Base-by-base conservation (phyloP, 1,140 invertebrate genomes). In the Holcopasites calliopsidis region DNA sequence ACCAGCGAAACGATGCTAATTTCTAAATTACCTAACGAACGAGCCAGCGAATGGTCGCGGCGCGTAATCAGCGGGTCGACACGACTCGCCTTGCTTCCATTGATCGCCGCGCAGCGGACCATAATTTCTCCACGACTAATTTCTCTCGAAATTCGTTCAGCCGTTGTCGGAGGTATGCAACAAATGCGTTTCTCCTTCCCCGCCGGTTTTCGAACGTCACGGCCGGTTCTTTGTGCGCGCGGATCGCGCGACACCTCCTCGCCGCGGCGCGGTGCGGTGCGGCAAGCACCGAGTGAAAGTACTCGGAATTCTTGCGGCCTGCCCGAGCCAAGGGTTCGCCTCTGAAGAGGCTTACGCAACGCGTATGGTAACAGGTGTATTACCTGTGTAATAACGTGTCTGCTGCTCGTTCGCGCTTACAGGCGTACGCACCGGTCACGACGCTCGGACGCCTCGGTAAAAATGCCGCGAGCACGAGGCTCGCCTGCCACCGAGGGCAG, bases 361-460 rank as follows among this genome's bases (percentile, higher is more conserved):
- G 62, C 71, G 76, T 86, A 85, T 72, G 79, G 84, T 86, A 90
- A 89, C 89, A 90, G 89, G 89, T 90, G 88, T 82, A 89, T 88
- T 88, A 82, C 76, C 85, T 85, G 85, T 85, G 86, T 85, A 87
- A 86, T 82, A 85, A 82, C 80, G 82, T 76, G 72, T 76, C 60
- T 60, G 54, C 5, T 57, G 50, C 64, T 60, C 77, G 60, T 70
- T 80, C 79, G 60, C 79, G 70, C 60, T 60, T 47, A n/a, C n/a
- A n/a, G n/a, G 35, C 60, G 62, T 72, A 79, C 44, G 60, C 40
- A 38, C 70, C 23, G 44, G 35, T 33, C 44, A 47, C 23, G 55
- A 42, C 57, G 60, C 38, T 47, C 54, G 61, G 38, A 35, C 40
- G 38, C 38, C 28, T 58, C 23, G n/a, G 21, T 18, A 72, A 73